These are phyloP conservation scores for Hydrotaea diabolus DNA, from an alignment of 2,888 invertebrate species.

Conservation along the genomic window DNA sequence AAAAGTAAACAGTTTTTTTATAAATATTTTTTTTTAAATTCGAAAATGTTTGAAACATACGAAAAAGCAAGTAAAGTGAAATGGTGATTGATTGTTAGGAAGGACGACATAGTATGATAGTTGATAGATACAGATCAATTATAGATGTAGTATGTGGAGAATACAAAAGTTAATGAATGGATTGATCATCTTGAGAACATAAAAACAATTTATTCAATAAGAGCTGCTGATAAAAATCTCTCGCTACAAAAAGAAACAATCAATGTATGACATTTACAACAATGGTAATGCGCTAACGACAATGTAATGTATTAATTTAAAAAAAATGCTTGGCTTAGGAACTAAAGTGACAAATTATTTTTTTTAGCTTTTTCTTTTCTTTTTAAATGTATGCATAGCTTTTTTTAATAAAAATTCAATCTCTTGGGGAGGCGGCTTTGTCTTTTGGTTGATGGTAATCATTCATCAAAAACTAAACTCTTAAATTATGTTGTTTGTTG, in stretches of 20 bases:
- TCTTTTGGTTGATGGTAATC: conserved; percentile 4
- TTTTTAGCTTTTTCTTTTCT: not conserved
- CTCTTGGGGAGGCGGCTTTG: conserved; percentile 11
- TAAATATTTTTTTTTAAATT: not conserved
- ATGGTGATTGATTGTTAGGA: not conserved
- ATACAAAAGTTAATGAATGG: not conserved
- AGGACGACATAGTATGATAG: not conserved
- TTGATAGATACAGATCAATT: not conserved
- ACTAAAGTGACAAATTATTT: conserved; percentile 9
- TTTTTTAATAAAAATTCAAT: not conserved
- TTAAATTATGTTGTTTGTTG: not conserved
- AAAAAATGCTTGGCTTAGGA: conserved; percentile 30
- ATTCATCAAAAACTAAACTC: conserved; percentile 22
- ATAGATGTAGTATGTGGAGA: not conserved
- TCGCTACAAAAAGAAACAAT: conserved; percentile 18
- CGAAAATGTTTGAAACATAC: not conserved
- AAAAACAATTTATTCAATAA: conserved; percentile 28
- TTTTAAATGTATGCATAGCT: not conserved
- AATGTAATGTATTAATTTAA: conserved; percentile 26
- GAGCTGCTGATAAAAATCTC: conserved; percentile 14
- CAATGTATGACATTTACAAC: conserved; percentile 25
- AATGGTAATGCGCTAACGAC: conserved; percentile 8
- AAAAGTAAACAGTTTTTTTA: not conserved
- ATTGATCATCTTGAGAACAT: conserved; percentile 18
- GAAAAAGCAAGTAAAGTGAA: conserved; percentile 2